Evolutionary conservation across 30 jellyfish, hydroid and myxozoan genomes (phyloP).

Genomic region (Cassiopea xamachana): DNA sequence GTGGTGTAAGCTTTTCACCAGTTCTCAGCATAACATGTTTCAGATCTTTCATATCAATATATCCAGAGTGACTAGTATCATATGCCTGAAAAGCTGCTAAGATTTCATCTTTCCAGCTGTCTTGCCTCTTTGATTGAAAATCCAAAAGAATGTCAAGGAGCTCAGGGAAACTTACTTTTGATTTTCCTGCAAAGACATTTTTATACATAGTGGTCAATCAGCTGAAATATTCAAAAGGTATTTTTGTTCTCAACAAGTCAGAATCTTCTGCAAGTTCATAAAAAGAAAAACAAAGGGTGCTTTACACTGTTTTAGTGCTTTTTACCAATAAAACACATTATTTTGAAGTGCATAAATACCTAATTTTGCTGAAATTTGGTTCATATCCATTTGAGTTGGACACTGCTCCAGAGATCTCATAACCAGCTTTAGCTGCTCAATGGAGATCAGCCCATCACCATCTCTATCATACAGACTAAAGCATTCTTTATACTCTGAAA

Average conservation of each 20-base stretch:
- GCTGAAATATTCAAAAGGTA: no score
- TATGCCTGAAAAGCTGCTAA: slow-evolving; percentile 82
- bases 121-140: slow-evolving; percentile 49
- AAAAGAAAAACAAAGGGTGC: background rate
- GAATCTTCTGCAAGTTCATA: background rate
- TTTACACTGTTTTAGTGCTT: no score
- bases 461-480: slow-evolving; percentile 96
- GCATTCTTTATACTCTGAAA: slow-evolving; percentile 80
- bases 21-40: slow-evolving; percentile 89
- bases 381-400: slow-evolving; percentile 92
- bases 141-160: slow-evolving; percentile 81
- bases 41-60: slow-evolving; percentile 77
- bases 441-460: slow-evolving; percentile 95
- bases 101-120: slow-evolving; percentile 77
- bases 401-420: slow-evolving; percentile 96
- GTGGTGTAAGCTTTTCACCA: slow-evolving; percentile 84
- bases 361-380: slow-evolving; percentile 39
- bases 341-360: slow-evolving; percentile 38
- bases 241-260: no score
- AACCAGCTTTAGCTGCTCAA: slow-evolving; percentile 87
- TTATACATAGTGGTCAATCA: no score
- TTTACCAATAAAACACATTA: background rate
- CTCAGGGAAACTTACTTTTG: slow-evolving; percentile 91
- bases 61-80: slow-evolving; percentile 72
- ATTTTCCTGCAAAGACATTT: slow-evolving; percentile 74